Conservation (phyloP, 2,888 invertebrate genomes). For the Hypomecis punctinalis region DNA sequence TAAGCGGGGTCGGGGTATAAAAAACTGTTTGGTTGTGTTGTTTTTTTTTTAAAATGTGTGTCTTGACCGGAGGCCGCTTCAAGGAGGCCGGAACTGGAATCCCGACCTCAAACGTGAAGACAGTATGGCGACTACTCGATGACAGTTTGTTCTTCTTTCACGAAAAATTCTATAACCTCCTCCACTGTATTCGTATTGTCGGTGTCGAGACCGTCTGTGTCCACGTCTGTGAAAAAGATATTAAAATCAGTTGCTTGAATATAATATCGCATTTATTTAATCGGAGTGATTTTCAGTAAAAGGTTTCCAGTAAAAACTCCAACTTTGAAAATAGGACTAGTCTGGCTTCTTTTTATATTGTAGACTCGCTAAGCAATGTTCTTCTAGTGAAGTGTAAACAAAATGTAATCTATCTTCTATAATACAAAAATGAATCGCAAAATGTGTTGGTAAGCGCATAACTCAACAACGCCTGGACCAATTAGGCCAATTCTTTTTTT, state of each 20-base stretch:
- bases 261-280: too few relatives aligned
- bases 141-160: conserved; percentile 95
- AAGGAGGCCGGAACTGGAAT: conserved; percentile 57
- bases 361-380: too few relatives aligned
- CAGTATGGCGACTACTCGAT: conserved; percentile 88
- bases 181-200: conserved; percentile 95
- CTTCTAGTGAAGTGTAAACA: too few relatives aligned
- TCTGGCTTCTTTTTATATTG: too few relatives aligned
- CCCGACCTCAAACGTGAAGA: conserved; percentile 65
- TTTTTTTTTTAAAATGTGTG: conserved; percentile 59
- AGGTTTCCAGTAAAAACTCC: too few relatives aligned
- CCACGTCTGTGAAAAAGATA: conserved; percentile 88
- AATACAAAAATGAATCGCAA: too few relatives aligned
- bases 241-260: background rate
- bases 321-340: too few relatives aligned
- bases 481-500: too few relatives aligned
- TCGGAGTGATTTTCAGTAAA: too few relatives aligned
- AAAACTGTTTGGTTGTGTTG: conserved; percentile 52
- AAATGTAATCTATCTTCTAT: too few relatives aligned
- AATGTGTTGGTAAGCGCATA: too few relatives aligned
- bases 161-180: conserved; percentile 98
- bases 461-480: too few relatives aligned
- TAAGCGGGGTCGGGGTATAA: conserved; percentile 65
- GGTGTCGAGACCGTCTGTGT: conserved; percentile 96
- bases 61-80: conserved; percentile 45